These are phyloP conservation scores for Amphiura filiformis DNA, from an alignment of 35 echinoderm and acorn worm species.

Conservation along the genomic window DNA sequence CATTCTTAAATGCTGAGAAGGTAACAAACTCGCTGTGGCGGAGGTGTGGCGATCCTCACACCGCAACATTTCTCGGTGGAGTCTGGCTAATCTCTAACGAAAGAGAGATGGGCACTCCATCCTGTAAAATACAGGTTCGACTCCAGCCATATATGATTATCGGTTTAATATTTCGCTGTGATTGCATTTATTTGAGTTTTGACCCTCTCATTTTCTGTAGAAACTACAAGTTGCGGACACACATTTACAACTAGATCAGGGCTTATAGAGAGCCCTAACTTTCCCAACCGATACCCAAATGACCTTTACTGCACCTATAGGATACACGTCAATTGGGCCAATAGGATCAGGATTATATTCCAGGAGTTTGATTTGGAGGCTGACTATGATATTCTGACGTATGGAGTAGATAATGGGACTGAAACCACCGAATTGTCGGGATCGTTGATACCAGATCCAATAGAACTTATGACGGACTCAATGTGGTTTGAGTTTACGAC, in stretches of 20 bases:
- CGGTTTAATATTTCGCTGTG: neutral
- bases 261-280: neutral
- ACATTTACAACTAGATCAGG: neutral
- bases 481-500: neutral
- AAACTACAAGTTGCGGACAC: neutral
- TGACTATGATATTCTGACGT: neutral
- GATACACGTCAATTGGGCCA: neutral
- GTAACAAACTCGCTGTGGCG: too few relatives aligned
- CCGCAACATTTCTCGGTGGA: too few relatives aligned
- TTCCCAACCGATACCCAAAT: neutral
- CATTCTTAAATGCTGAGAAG: too few relatives aligned
- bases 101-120: too few relatives aligned
- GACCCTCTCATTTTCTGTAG: neutral
- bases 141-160: too few relatives aligned
- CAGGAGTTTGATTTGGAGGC: neutral
- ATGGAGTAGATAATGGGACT: neutral
- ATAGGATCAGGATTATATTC: neutral
- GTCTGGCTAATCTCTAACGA: too few relatives aligned
- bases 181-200: neutral
- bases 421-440: neutral
- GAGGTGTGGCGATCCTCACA: too few relatives aligned
- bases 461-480: neutral
- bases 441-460: neutral
- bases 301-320: neutral
- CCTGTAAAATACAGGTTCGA: too few relatives aligned